These are phyloP conservation scores for Lepilemur septentrionalis DNA, from an alignment of 2,797 vertebrate genomes.

Conservation along the genomic window DNA sequence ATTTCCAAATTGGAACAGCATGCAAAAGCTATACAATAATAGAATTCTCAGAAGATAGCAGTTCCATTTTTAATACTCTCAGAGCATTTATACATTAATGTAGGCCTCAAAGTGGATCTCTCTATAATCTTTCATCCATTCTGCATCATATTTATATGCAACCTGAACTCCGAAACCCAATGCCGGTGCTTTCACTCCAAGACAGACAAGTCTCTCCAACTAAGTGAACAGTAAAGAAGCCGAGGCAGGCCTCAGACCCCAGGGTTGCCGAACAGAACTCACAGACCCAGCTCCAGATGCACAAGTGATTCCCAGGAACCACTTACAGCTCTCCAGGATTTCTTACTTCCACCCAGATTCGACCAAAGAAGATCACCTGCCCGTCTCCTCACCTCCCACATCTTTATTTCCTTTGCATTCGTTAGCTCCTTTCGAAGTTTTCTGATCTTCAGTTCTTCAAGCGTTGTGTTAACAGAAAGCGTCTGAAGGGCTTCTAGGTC, in stretches of 20 bases:
- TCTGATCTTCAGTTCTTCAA: constrained; percentile 91
- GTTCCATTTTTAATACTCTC: not conserved
- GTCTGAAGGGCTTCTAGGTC: constrained; percentile 92
- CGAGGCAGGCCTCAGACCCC: not conserved
- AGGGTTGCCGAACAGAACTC: not conserved
- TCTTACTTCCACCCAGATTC: not conserved
- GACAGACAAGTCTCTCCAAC: not conserved
- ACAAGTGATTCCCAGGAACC: not conserved
- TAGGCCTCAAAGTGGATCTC: not conserved
- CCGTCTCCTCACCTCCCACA: constrained; percentile 88
- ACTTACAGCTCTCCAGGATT: not conserved
- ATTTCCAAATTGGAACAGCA: not conserved
- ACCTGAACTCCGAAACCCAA: not conserved
- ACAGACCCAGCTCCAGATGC: not conserved
- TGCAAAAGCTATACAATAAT: not conserved
- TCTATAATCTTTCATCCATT: not conserved
- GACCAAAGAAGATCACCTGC: not conserved
- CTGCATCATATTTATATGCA: not conserved
- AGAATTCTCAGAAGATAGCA: not conserved
- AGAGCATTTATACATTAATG: not conserved
- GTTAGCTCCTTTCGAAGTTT: constrained; percentile 84
- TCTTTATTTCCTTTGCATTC: constrained; percentile 84
- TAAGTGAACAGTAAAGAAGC: not conserved
- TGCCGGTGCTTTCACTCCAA: not conserved
- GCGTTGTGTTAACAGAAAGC: constrained; percentile 85